A percentile compares a stretch with the other conserved stretches of the same genome.
These are phyloP conservation scores for Periparus ater DNA, from an alignment of 2,797 vertebrate genomes.

Conservation along the genomic window DNA sequence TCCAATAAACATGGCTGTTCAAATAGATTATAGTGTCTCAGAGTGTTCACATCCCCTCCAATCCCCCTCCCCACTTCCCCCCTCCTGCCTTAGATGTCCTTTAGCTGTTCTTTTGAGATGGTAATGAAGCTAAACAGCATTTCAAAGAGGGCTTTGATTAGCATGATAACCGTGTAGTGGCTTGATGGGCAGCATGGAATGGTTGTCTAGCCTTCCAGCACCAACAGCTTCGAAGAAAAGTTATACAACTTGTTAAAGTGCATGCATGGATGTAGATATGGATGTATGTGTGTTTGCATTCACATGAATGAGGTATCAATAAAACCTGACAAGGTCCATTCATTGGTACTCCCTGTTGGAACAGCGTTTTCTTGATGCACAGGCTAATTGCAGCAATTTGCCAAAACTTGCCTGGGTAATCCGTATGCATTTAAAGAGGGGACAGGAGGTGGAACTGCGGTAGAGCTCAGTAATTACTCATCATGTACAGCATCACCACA, in stretches of 20 bases:
- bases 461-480: background rate
- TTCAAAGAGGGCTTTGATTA: slow-evolving; percentile 60
- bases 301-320: background rate
- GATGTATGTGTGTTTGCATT: background rate
- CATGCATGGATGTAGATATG: background rate
- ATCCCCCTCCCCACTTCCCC: background rate
- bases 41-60: background rate
- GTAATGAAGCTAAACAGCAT: slow-evolving; percentile 57
- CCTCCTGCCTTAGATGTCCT: slow-evolving; percentile 37
- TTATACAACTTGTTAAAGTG: background rate
- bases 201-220: slow-evolving; percentile 32
- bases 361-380: background rate
- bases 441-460: background rate
- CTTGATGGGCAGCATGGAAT: slow-evolving; percentile 23
- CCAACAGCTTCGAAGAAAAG: background rate
- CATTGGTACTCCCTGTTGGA: background rate
- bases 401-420: slow-evolving; percentile 3
- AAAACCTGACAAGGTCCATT: background rate
- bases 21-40: slow-evolving; percentile 58
- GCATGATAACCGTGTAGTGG: slow-evolving; percentile 48
- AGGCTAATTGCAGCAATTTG: slow-evolving; percentile 35
- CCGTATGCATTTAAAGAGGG: background rate
- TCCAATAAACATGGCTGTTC: slow-evolving; percentile 56
- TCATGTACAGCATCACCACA: background rate
- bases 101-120: slow-evolving; percentile 62